Percentiles rank a stretch among this genome's conserved stretches.
phyloP scores from a whole-genome alignment of 2,113 vertebrate species.

The Mustela lutreola region DNA sequence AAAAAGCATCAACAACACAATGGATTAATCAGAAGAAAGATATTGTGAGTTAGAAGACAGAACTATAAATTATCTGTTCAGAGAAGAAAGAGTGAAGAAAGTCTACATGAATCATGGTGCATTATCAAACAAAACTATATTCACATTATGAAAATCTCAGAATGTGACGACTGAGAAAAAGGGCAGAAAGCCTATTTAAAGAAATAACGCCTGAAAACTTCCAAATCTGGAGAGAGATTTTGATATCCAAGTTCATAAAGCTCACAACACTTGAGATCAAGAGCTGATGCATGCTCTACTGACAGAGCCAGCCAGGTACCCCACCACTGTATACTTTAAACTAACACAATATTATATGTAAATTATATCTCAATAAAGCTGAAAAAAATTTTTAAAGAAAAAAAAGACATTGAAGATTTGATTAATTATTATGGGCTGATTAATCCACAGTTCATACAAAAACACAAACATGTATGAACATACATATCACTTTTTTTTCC shows the following conservation, averaged over 20 bases:
- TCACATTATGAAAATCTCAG: neutral
- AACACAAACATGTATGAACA: neutral
- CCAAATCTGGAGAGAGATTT: neutral
- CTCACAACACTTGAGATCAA: neutral
- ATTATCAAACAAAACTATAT: neutral
- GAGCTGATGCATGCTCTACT: neutral
- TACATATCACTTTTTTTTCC: neutral
- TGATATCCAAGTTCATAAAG: neutral
- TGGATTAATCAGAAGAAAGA: neutral
- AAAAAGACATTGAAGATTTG: neutral
- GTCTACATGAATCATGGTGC: neutral
- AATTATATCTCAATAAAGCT: neutral
- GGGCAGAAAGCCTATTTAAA: neutral
- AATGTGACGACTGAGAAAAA: neutral
- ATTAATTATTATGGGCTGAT: neutral
- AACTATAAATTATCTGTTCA: neutral
- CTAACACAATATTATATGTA: neutral
- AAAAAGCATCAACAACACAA: neutral
- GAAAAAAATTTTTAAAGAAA: neutral
- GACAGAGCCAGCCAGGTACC: neutral
- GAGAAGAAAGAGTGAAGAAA: neutral
- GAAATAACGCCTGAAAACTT: neutral
- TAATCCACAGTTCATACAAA: neutral
- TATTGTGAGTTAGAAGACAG: neutral
- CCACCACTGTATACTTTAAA: neutral